Evolutionary conservation across 2,888 invertebrate genomes (phyloP).

Genomic region (Polymixis lichenea): DNA sequence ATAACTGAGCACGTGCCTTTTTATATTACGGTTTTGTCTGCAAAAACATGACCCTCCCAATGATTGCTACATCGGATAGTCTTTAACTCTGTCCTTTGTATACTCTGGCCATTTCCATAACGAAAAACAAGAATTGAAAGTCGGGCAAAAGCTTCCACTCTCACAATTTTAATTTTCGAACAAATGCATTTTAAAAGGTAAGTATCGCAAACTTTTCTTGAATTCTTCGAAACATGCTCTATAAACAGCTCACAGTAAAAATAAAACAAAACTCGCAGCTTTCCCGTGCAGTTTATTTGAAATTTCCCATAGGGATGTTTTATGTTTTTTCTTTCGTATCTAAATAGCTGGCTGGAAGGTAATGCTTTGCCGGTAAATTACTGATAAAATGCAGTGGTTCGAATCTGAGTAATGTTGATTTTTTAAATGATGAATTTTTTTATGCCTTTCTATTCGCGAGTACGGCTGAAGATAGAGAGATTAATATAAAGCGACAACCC

Average conservation of each 20-base stretch:
- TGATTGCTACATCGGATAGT: not conserved
- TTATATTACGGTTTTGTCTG: too few species aligned
- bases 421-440: conserved; percentile 2
- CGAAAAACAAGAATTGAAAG: not conserved
- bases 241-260: conserved; percentile 18
- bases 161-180: conserved; percentile 21
- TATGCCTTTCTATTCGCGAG: not conserved
- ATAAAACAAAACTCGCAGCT: not conserved
- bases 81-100: not conserved
- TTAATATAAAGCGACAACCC: not conserved
- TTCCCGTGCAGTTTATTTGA: conserved; percentile 43
- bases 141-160: not conserved
- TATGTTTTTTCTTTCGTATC: conserved; percentile 23
- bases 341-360: conserved; percentile 39
- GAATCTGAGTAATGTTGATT: not conserved
- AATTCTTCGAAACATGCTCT: conserved; percentile 16
- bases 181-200: not conserved
- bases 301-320: conserved; percentile 48
- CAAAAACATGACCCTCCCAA: not conserved
- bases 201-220: not conserved
- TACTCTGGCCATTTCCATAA: not conserved
- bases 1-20: too few species aligned
- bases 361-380: conserved; percentile 24
- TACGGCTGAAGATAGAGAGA: not conserved
- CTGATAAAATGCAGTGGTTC: conserved; percentile 29